These are phyloP conservation scores for Hipposideros larvatus DNA, from an alignment of 2,797 vertebrate genomes.

Conservation along the genomic window DNA sequence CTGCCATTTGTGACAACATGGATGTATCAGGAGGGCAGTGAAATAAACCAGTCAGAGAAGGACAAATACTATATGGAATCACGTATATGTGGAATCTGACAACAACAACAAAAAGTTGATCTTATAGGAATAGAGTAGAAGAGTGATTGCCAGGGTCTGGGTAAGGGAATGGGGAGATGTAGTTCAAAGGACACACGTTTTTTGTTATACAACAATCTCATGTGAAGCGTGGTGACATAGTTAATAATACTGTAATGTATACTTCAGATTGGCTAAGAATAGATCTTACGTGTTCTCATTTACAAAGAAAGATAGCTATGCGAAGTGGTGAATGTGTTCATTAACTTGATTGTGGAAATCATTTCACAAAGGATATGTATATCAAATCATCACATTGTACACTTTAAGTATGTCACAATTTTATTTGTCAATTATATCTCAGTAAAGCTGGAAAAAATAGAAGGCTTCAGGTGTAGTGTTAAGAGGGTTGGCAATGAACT, in stretches of 20 bases:
- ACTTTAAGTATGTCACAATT: background rate
- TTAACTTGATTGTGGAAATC: background rate
- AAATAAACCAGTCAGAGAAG: background rate
- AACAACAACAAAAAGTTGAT: background rate
- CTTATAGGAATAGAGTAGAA: background rate
- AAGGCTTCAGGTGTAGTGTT: background rate
- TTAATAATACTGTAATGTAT: background rate
- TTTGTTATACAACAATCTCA: constrained; percentile 5
- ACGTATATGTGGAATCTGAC: background rate
- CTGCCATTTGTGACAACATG: background rate
- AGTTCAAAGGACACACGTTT: background rate
- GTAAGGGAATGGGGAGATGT: background rate
- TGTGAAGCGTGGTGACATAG: background rate
- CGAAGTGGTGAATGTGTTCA: background rate
- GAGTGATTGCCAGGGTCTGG: background rate
- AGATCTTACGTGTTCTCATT: background rate
- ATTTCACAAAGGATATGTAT: background rate
- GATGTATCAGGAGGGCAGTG: background rate
- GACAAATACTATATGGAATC: background rate
- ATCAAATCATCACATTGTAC: background rate
- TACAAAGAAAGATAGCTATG: background rate
- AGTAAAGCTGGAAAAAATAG: background rate
- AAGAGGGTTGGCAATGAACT: background rate
- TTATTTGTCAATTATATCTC: background rate
- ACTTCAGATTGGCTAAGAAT: background rate